Evolutionary conservation across 2,797 vertebrate genomes (phyloP), one percentile per base, ranked within the genome.

Genomic region (Oceanodroma leucorhoa): DNA sequence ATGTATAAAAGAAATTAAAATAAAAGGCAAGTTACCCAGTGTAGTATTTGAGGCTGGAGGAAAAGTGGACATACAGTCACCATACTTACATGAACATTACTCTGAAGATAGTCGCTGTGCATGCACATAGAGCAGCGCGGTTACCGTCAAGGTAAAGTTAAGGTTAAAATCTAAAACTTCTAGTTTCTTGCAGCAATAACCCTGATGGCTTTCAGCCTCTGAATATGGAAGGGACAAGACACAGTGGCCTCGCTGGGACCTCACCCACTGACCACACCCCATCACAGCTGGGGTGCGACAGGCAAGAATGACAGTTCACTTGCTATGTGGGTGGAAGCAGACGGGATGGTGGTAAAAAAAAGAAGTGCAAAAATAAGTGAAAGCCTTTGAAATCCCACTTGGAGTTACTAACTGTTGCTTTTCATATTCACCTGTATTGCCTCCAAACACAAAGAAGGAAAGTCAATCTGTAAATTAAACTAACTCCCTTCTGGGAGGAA

Each of bases 61-160:
- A 64, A 61, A 60, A 87, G 53, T 30, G 29, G 77, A 71, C 46
- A 38, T 45, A 30, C 69, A 65, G 73, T 69, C 58, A 50, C 8
- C 23, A 61, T 11, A 83, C 19, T 45, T 65, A 38, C 26, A 57
- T 20, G 40, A 93, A 50, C 3, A 1, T 48, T 82, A 93, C n/a
- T 79, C 36, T 60, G 34, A 70, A 70, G 32, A 62, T 1, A 82
- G 55, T 29, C 51, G 45, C 41, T 36, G 9, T 32, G 24, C 45
- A 75, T 12, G 30, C 23, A 45, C 8, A 14, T 0, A 1, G 51
- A 62, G 19, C 15, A 61, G 16, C 1, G 0, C 5, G 9, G 60
- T 30, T 43, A 64, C 24, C 61, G 36, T 30, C 26, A 51, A 61
- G 22, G 34, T 75, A 48, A 77, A 70, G 17, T 38, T 72, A 75